Evolutionary conservation across 2,113 vertebrate genomes (phyloP), one percentile per base, ranked within the genome.

Genomic region (Sylvilagus bachmani): DNA sequence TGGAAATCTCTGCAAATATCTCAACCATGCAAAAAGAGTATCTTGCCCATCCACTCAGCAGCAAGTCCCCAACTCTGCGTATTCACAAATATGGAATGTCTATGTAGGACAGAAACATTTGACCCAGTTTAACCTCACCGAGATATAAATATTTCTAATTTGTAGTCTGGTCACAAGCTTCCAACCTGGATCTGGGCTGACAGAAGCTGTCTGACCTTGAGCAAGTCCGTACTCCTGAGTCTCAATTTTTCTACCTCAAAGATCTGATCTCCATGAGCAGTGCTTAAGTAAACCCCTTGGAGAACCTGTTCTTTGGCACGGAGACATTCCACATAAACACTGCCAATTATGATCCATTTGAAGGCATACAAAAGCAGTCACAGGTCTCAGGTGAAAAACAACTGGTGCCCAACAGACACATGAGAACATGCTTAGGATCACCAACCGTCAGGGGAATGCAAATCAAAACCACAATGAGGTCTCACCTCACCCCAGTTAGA

Each of bases 121-220:
- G 58, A 61, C 90, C 85, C 80, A 44, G 83, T 92, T 88, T 80
- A 75, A 86, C 78, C 74, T 82, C 66, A 36, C 38, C 4, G 6
- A 10, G 53, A 95, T 64, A 86, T 78, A 81, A 93, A 58, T 90
- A 61, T 67, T 93, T 90, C 82, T 82, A 29, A 93, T 92, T 77
- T 27, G 24, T 17, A 92, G 24, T 92, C 51, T 77, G 33, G 49
- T 89, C 96, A 78, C 17, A 87, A 84, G 80, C 83, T 19, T 53
- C 24, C 66, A 91, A 73, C 33, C 70, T 53, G 44, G 51, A 80
- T 53, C 27, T 49, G 29, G 55, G 33, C 33, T 87, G 24, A 80
- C 89, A 87, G 73, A 77, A 86, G 6, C 5, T 0, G 9, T 22
- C 7, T 69, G 90, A 90, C 86, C 92, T 96, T 92, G 70, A 89